Evolutionary conservation across 2,888 invertebrate species (phyloP).

Genomic region (Hypercompe scribonia): DNA sequence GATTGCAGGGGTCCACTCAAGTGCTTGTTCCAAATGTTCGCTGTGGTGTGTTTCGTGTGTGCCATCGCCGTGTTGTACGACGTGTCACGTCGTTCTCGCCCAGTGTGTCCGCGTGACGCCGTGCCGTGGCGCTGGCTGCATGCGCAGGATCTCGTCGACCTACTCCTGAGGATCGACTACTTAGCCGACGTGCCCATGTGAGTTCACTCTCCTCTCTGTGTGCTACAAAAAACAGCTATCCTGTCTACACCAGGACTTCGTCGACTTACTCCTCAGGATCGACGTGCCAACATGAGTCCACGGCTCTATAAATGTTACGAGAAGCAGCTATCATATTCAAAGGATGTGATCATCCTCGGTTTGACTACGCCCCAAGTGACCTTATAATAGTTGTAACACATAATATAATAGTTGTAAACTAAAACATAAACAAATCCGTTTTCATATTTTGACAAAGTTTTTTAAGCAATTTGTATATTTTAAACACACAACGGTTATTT

Average conservation of each 20-base stretch:
- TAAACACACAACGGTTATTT: background rate
- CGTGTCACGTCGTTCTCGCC: constrained; percentile 50
- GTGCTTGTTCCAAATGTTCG: constrained; percentile 78
- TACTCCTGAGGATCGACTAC: constrained; percentile 77
- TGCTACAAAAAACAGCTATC: too few relatives aligned
- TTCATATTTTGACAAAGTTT: constrained; percentile 14
- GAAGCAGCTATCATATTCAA: background rate
- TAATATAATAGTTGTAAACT: background rate
- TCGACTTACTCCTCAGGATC: constrained; percentile 74
- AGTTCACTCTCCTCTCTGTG: constrained; percentile 14
- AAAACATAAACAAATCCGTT: background rate
- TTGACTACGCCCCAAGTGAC: too few relatives aligned
- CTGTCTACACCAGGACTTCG: constrained; percentile 62
- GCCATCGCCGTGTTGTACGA: constrained; percentile 70
- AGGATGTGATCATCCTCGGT: background rate
- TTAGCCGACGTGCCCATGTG: constrained; percentile 81
- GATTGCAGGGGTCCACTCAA: constrained; percentile 77
- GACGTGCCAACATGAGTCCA: constrained; percentile 77
- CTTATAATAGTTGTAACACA: background rate
- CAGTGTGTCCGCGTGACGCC: constrained; percentile 42
- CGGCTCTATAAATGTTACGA: background rate
- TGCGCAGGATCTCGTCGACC: constrained; percentile 74
- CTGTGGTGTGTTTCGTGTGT: constrained; percentile 73
- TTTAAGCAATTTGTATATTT: constrained; percentile 4
- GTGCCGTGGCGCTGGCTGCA: constrained; percentile 78